Evolutionary conservation across 2,888 invertebrate genomes (phyloP).

Genomic region (Stramonita haemastoma): DNA sequence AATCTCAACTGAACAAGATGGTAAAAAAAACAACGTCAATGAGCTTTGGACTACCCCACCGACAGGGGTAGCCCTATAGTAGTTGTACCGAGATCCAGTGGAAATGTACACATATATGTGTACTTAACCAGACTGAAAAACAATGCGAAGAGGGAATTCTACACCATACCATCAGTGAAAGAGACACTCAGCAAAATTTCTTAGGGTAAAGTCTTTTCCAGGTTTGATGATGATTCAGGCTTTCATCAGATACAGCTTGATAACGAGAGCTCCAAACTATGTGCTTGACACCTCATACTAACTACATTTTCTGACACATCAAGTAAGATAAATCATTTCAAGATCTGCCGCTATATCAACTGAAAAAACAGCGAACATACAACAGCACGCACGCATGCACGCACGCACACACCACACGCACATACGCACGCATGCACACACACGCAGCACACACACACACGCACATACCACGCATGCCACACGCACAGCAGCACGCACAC

Average conservation of each 20-base stretch:
- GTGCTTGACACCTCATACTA: too few relatives aligned
- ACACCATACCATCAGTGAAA: not conserved
- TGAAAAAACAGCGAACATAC: too few relatives aligned
- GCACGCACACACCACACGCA: too few relatives aligned
- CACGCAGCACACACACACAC: too few relatives aligned
- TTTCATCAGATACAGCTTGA: not conserved
- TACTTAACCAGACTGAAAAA: conserved; percentile 10
- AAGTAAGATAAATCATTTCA: too few relatives aligned
- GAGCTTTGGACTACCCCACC: not conserved
- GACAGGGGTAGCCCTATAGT: conserved; percentile 14
- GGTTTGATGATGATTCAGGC: not conserved
- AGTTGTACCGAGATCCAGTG: conserved; percentile 10
- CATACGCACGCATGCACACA: too few relatives aligned
- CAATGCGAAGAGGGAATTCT: not conserved
- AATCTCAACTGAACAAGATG: not conserved
- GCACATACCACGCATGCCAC: too few relatives aligned
- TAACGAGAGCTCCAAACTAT: not conserved
- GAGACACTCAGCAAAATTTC: not conserved
- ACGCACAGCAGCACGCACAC: too few relatives aligned
- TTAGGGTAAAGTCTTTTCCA: not conserved
- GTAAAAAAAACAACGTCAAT: not conserved
- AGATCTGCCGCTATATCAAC: too few relatives aligned
- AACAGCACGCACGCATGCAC: too few relatives aligned
- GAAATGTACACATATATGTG: not conserved
- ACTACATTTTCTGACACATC: too few relatives aligned